Percentiles rank a stretch among this genome's conserved stretches.
Evolutionary conservation across 1,140 invertebrate genomes (phyloP).

Genomic region (Cydia strobilella): DNA sequence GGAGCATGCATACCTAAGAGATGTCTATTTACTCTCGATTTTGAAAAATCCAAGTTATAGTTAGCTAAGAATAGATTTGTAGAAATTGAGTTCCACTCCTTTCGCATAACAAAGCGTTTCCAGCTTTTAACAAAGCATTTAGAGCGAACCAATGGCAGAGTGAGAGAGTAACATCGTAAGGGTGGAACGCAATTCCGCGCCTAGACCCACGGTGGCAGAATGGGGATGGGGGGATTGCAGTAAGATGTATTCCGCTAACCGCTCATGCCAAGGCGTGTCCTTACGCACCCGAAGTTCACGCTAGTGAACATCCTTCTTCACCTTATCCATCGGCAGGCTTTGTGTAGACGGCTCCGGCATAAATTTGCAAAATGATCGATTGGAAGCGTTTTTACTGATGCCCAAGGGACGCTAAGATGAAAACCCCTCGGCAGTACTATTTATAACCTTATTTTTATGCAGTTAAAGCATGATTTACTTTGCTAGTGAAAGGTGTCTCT

Average conservation of each 20-base stretch:
- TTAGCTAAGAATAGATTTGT: too few relatives aligned
- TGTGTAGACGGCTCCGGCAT: conserved; percentile 30
- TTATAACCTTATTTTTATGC: neutral
- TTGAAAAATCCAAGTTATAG: too few relatives aligned
- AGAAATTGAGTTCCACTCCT: too few relatives aligned
- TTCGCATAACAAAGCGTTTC: too few relatives aligned
- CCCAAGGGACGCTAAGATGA: conserved; percentile 19
- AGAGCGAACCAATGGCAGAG: too few relatives aligned
- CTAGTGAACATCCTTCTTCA: conserved; percentile 28
- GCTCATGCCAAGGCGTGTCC: neutral
- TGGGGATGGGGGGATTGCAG: too few relatives aligned
- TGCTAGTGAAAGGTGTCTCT: neutral
- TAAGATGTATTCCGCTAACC: neutral
- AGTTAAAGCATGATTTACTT: neutral
- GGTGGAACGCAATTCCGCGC: too few relatives aligned
- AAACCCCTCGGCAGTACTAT: neutral
- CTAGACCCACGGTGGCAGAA: too few relatives aligned
- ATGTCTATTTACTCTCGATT: too few relatives aligned
- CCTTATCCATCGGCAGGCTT: conserved; percentile 29
- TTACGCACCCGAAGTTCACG: conserved; percentile 7
- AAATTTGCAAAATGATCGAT: conserved; percentile 32
- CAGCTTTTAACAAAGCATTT: too few relatives aligned
- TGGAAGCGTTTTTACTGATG: conserved; percentile 14
- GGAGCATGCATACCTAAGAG: too few relatives aligned
- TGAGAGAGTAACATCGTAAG: too few relatives aligned